Base-by-base conservation (phyloP, 92 coral and sea anemone genomes). In the Palythoa caribaeorum region DNA sequence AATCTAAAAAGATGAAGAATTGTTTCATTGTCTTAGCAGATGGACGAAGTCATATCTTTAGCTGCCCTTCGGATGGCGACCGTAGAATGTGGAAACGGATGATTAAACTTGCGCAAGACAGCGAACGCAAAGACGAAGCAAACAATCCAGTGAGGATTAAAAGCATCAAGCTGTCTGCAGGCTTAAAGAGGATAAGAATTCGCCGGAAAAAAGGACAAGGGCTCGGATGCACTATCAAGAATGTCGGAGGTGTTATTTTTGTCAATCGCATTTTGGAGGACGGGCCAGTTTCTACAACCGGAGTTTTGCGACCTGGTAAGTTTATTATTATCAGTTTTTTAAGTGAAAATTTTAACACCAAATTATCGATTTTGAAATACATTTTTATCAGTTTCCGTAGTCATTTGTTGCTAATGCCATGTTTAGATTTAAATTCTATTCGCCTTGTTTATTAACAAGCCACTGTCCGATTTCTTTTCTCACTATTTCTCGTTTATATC, bases 231-330 rank as follows among this genome's bases (percentile, higher is more conserved):
- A 92, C 98, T 7, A 97, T 97, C n/a, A 97, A 95, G 77, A 92
- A 93, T 75, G 96, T 97, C 55, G 98, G 96, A 10, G 99, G 99
- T 12, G 90, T 94, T 37, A 96, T 97, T 62, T 95, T 97, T 66
- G 99, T 97, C 14, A 97, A 93, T 57, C 93, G 99, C 8, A 97
- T 97, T 70, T 88, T 97, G 14, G 99, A 97, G 60, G 96, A 95
- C 21, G 99, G 99, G 0, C 96, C 98, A 9, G 99, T 95, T 13
- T 96, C 98, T 0, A 92, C 93, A 36, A 94, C 94, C 17, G 99
- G 99, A 0, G 97, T 93, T 2, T 66, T 97, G 28, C 85, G 99
- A 50, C 99, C 99, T 20, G 99, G 99, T 97, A 83, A 81, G 89
- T 76, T 9, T 59, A 17, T 17, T 63, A 7, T 63, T 5, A 59